Percentiles rank a stretch among this genome's conserved stretches.
These are phyloP conservation scores for Mactromeris polynyma DNA, from an alignment of 2,888 invertebrate genomes.

Conservation along the genomic window DNA sequence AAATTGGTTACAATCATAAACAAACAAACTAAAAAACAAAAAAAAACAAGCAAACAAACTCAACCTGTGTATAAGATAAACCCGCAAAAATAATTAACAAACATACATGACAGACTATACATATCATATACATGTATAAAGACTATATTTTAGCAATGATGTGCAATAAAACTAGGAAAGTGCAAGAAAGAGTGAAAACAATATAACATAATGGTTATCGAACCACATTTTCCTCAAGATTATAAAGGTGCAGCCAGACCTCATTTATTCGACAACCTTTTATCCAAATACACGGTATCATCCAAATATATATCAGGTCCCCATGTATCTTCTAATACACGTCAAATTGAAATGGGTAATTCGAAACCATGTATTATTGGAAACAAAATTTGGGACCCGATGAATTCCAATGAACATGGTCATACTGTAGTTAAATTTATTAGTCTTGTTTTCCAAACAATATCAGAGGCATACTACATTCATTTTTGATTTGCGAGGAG, in stretches of 20 bases:
- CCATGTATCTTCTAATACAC: too few species aligned
- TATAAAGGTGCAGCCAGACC: background rate
- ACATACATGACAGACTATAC: background rate
- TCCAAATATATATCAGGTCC: too few species aligned
- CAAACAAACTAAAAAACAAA: background rate
- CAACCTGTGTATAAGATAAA: conserved; percentile 12
- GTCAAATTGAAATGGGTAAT: too few species aligned
- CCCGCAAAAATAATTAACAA: background rate
- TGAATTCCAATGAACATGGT: too few species aligned
- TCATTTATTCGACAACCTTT: too few species aligned
- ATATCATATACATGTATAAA: background rate
- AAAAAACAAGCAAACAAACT: background rate
- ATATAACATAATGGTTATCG: background rate
- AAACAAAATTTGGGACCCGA: too few species aligned
- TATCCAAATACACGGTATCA: too few species aligned
- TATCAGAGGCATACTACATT: too few species aligned
- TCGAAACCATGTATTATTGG: too few species aligned
- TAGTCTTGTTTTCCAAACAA: too few species aligned
- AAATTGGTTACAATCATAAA: background rate
- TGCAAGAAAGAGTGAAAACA: background rate
- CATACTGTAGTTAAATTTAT: too few species aligned
- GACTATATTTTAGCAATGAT: background rate
- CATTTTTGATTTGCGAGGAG: too few species aligned
- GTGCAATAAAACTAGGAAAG: background rate
- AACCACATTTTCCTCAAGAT: background rate